Conservation (phyloP, 2,113 vertebrate genomes). For the Okapia johnstoni region DNA sequence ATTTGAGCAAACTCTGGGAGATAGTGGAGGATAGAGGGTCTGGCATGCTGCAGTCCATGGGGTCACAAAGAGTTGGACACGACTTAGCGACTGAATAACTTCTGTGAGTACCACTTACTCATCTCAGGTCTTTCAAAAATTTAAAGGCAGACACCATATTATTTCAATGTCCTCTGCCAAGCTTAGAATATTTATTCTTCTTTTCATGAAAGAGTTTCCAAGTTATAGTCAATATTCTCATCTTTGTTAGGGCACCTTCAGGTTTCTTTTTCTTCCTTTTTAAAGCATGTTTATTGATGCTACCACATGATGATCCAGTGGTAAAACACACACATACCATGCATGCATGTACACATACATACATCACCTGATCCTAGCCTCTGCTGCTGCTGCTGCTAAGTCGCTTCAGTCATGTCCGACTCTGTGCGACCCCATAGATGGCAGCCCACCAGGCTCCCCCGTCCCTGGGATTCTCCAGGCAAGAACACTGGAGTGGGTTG, state of each 20-base stretch:
- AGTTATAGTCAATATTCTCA: background rate
- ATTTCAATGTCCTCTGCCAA: background rate
- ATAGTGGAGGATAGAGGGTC: background rate
- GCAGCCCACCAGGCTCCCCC: no score
- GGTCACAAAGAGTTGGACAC: background rate
- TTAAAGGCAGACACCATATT: background rate
- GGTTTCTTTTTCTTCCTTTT: background rate
- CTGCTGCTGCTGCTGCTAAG: no score
- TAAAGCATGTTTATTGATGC: background rate
- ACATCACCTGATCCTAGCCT: background rate
- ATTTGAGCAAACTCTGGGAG: background rate
- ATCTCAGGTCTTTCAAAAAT: background rate
- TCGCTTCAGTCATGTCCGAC: no score
- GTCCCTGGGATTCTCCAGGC: no score
- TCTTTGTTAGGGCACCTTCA: background rate
- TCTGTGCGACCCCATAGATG: no score
- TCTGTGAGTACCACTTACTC: background rate
- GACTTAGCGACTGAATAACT: rapidly evolving
- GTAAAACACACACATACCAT: background rate
- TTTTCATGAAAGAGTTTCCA: background rate
- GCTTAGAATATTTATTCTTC: background rate
- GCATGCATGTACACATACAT: background rate
- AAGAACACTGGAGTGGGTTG: no score
- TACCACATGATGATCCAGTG: background rate
- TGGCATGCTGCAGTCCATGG: background rate